A percentile compares a stretch with the other conserved stretches of the same genome.
These are phyloP conservation scores for Zoanthus solanderi DNA, from an alignment of 92 coral and sea anemone species.

Conservation along the genomic window DNA sequence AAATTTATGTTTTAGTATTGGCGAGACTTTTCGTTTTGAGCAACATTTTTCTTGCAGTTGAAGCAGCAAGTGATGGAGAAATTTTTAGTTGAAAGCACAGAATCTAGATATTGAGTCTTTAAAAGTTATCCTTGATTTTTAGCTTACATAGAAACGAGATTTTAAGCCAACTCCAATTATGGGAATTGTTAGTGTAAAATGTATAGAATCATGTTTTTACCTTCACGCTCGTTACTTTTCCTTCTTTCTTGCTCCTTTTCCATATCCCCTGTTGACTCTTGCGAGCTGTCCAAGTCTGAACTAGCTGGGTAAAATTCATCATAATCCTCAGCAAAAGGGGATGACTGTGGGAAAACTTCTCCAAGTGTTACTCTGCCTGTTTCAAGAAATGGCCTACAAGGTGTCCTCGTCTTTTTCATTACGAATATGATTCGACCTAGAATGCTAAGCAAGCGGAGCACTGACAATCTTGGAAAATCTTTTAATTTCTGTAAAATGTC, in stretches of 20 bases:
- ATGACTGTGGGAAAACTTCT: background rate
- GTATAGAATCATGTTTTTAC: background rate
- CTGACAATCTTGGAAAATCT: slow-evolving; percentile 49
- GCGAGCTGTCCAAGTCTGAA: slow-evolving; percentile 87
- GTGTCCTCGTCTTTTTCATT: slow-evolving; percentile 78
- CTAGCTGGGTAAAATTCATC: slow-evolving; percentile 42
- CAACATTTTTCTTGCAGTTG: no score
- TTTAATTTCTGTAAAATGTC: slow-evolving; percentile 31
- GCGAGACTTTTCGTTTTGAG: no score
- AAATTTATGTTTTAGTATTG: no score
- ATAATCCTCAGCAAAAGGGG: background rate
- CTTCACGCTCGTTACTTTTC: slow-evolving; percentile 57
- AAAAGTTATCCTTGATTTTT: no score
- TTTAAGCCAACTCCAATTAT: no score
- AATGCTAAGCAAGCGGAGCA: slow-evolving; percentile 59
- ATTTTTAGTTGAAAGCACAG: no score
- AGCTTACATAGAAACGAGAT: no score
- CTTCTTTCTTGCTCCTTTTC: slow-evolving; percentile 77
- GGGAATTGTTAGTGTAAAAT: background rate
- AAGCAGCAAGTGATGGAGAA: no score
- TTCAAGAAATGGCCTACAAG: slow-evolving; percentile 38
- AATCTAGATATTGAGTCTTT: no score
- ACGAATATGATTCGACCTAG: slow-evolving; percentile 73
- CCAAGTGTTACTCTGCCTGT: background rate
- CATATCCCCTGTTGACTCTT: slow-evolving; percentile 94